Evolutionary conservation across 2,113 vertebrate species (phyloP), one percentile per base, ranked within the genome.

Genomic region (Anarrhichthys ocellatus): DNA sequence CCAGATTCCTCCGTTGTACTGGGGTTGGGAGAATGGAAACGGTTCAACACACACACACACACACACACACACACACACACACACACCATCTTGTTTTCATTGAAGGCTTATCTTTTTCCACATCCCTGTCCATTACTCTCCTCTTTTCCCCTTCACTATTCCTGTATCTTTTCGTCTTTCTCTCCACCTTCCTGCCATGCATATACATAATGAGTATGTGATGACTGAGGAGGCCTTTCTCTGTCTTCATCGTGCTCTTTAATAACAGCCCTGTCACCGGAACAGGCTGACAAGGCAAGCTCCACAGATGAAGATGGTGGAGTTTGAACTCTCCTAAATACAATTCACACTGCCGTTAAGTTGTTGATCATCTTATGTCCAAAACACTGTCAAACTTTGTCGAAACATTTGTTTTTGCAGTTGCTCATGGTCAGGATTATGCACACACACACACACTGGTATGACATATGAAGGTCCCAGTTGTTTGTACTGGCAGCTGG

Each of bases 1-100:
- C 85, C 85, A 85, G 82, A 91, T 91, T 89, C 90, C 85, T 89
- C 67, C 6, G 56, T 67, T 79, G 58, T 87, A 50, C 50, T 46
- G 71, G 48, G 78, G 74, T 69, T 64, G 38, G 27, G 76, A 40
- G 76, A 74, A 69, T 78, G 67, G 77, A 67, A 83, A 81, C 0
- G 58, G 52, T 82, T 81, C 59, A 73, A 27, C 54, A 66, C 63
- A 82, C 84, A 69, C 66, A 59, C 76, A 70, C 40, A 20, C 48
- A 56, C 77, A 59, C 76, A 70, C 40, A 20, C 48, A 56, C 77
- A 27, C 54, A 66, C 63, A 82, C 84, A 69, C 66, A 59, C 76
- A 70, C 40, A 20, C 48, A 56, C 77, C 44, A 65, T 61, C 40
- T 68, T 80, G 68, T 84, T 80, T 70, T 74, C 48, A 65, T 52